Conservation (phyloP, 2,888 invertebrate genomes). For the Melanargia galathea region DNA sequence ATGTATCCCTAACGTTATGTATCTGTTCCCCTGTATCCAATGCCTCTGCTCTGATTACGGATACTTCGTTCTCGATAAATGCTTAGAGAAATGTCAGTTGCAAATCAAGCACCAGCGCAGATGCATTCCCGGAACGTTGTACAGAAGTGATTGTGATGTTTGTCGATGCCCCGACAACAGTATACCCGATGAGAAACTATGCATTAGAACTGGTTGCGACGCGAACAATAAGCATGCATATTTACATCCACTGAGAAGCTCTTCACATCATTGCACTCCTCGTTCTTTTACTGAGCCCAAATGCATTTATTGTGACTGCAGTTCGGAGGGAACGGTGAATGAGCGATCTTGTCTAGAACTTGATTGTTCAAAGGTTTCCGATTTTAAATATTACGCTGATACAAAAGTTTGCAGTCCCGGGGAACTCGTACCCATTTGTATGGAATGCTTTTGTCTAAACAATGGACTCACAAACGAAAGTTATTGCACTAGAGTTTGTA, state of each 20-base stretch:
- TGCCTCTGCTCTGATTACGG: conserved; percentile 68
- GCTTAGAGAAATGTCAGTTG: conserved; percentile 60
- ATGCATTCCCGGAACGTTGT: conserved; percentile 62
- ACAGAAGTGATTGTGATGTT: conserved; percentile 61
- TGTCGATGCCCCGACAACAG: conserved; percentile 62
- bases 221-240: conserved; percentile 40
- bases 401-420: conserved; percentile 56
- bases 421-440: conserved; percentile 64
- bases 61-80: conserved; percentile 58
- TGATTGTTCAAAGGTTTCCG: conserved; percentile 54
- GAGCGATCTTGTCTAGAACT: conserved; percentile 60
- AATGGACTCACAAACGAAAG: conserved; percentile 51
- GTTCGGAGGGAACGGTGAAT: conserved; percentile 53
- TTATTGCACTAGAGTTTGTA: conserved; percentile 64
- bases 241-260: conserved; percentile 46
- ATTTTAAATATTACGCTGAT: conserved; percentile 47
- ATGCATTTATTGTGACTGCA: conserved; percentile 69
- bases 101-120: conserved; percentile 30
- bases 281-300: conserved; percentile 58
- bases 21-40: conserved; percentile 65
- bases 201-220: conserved; percentile 53
- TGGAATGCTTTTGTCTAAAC: conserved; percentile 65
- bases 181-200: conserved; percentile 51
- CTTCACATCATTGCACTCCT: conserved; percentile 50
- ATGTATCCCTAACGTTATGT: conserved; percentile 71